These are phyloP conservation scores for Speoplatyrhinus poulsoni DNA, from an alignment of 2,113 vertebrate species.

Conservation along the genomic window DNA sequence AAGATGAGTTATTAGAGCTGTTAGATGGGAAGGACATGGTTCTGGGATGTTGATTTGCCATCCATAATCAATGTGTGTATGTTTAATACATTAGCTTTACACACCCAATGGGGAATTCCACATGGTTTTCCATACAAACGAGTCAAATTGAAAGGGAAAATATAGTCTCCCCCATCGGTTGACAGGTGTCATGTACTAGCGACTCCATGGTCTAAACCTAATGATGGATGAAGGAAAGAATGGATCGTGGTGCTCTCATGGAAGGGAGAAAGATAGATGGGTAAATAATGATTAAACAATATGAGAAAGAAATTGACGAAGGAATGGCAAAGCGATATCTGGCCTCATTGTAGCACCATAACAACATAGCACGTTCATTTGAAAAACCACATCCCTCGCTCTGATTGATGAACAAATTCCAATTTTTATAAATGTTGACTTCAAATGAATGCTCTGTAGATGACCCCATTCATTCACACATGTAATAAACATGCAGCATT, in stretches of 20 bases:
- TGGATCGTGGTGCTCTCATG: neutral
- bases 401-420: no score
- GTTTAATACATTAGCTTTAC: constrained; percentile 29
- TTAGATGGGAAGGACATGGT: constrained; percentile 26
- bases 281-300: neutral
- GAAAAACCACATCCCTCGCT: no score
- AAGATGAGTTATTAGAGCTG: constrained; percentile 29
- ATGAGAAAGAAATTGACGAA: neutral
- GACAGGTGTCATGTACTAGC: constrained; percentile 27
- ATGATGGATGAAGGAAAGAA: constrained; percentile 35
- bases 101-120: constrained; percentile 6
- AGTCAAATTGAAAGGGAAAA: constrained; percentile 19
- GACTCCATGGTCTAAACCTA: constrained; percentile 7
- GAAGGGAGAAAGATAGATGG: neutral
- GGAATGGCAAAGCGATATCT: no score
- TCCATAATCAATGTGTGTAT: constrained; percentile 39
- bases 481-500: constrained; percentile 9
- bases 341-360: no score
- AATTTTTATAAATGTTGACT: no score
- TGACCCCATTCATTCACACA: no score
- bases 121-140: constrained; percentile 31
- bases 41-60: constrained; percentile 3
- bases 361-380: no score
- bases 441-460: no score
- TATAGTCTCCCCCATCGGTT: constrained; percentile 1